These are phyloP conservation scores for Lepilemur septentrionalis DNA, from an alignment of 2,797 vertebrate genomes.

Conservation along the genomic window DNA sequence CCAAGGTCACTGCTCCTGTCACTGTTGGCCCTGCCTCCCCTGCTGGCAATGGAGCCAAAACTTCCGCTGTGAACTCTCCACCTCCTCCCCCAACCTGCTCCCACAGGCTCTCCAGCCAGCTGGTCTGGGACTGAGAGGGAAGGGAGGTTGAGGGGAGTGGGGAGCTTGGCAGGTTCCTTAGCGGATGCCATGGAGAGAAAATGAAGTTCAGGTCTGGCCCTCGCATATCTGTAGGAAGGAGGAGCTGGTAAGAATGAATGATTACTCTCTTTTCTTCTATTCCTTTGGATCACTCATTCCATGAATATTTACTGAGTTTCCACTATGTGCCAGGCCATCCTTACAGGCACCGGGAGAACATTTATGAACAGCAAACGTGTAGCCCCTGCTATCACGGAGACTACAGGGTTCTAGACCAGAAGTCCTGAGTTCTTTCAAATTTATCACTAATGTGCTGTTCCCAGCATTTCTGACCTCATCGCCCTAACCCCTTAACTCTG, in stretches of 20 bases:
- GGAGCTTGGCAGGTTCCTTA: neutral
- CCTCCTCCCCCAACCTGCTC: fast-evolving
- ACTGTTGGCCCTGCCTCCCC: neutral
- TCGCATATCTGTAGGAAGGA: neutral
- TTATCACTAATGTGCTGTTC: neutral
- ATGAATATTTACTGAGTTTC: neutral
- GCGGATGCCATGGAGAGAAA: neutral
- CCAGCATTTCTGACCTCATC: no score
- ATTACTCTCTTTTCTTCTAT: neutral
- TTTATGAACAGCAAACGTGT: neutral
- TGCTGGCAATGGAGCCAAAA: neutral
- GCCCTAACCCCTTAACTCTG: neutral
- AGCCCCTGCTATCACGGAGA: neutral
- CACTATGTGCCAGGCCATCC: neutral
- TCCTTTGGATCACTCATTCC: neutral
- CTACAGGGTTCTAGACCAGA: neutral
- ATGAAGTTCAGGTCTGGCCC: neutral
- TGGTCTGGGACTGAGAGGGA: neutral
- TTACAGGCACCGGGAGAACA: neutral
- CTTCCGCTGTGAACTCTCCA: neutral
- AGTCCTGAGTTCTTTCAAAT: neutral
- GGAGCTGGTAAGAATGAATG: neutral
- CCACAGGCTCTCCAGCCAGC: neutral
- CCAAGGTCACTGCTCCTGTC: neutral
- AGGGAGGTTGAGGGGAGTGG: neutral